Conservation (phyloP, 1,140 invertebrate genomes). For the Pogonomyrmex barbatus region DNA sequence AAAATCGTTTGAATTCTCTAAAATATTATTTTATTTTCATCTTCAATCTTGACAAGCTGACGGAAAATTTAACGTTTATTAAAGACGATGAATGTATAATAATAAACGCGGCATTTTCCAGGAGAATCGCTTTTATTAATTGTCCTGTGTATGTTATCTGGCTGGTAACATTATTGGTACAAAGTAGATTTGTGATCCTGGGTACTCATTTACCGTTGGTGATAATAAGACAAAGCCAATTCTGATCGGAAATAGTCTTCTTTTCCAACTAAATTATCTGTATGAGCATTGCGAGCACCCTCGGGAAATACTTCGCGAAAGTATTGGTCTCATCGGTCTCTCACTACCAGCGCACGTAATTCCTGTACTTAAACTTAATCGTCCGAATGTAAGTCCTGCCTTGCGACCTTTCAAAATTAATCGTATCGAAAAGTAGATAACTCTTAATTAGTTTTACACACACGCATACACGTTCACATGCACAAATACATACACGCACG, state of each 20-base stretch:
- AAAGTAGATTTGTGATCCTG: conserved; percentile 14
- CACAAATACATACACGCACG: not conserved
- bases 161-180: conserved; percentile 17
- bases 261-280: conserved; percentile 50
- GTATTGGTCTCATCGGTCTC: conserved; percentile 22
- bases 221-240: conserved; percentile 21
- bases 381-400: not conserved
- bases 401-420: conserved; percentile 25
- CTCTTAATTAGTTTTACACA: conserved; percentile 25
- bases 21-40: conserved; percentile 6
- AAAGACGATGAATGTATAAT: not conserved
- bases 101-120: not conserved
- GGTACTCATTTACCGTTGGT: conserved; percentile 9
- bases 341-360: conserved; percentile 18
- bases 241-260: conserved; percentile 25
- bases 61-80: conserved; percentile 20
- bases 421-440: not conserved
- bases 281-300: not conserved
- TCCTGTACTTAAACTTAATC: conserved; percentile 44
- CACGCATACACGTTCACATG: not conserved
- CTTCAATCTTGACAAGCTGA: not conserved
- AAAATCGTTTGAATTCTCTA: no score
- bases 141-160: not conserved
- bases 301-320: conserved; percentile 20
- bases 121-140: not conserved